Conservation (phyloP, 2,797 vertebrate species). For the Cryptoblepharus egeriae region DNA sequence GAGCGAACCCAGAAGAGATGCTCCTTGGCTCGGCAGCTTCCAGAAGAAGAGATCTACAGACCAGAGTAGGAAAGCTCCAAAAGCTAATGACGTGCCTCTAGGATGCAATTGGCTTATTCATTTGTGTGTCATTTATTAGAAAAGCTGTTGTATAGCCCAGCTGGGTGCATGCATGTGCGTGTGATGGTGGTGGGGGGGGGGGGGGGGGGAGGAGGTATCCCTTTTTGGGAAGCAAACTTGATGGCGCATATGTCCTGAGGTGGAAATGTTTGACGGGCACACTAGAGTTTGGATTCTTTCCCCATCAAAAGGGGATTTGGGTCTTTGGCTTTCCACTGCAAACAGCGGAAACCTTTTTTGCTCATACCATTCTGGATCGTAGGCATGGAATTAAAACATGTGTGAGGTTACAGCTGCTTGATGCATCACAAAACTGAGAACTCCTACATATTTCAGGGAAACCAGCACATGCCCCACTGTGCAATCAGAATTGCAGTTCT, state of each 20-base stretch:
- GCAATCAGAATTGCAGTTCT: neutral
- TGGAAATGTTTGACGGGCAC: neutral
- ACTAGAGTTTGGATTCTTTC: neutral
- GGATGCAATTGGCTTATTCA: constrained; percentile 20
- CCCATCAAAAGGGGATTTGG: neutral
- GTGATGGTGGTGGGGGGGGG: too few species aligned
- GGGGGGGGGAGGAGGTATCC: neutral
- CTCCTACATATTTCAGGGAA: neutral
- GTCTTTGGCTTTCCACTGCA: neutral
- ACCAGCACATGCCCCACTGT: neutral
- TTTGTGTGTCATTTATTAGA: constrained; percentile 31
- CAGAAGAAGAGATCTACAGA: neutral
- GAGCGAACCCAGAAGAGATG: neutral
- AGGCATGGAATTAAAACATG: neutral
- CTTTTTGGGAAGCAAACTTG: neutral
- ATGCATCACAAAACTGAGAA: neutral
- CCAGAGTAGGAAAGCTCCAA: constrained; percentile 13
- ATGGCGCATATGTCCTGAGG: neutral
- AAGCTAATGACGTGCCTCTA: constrained; percentile 18
- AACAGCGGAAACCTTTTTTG: neutral
- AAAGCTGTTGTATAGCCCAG: constrained; percentile 6
- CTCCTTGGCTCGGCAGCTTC: neutral
- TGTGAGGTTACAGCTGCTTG: neutral
- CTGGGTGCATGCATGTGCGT: neutral
- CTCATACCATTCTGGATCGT: neutral